phyloP scores from a whole-genome alignment of 1,140 invertebrate species.

The Diploscapter pachys region DNA sequence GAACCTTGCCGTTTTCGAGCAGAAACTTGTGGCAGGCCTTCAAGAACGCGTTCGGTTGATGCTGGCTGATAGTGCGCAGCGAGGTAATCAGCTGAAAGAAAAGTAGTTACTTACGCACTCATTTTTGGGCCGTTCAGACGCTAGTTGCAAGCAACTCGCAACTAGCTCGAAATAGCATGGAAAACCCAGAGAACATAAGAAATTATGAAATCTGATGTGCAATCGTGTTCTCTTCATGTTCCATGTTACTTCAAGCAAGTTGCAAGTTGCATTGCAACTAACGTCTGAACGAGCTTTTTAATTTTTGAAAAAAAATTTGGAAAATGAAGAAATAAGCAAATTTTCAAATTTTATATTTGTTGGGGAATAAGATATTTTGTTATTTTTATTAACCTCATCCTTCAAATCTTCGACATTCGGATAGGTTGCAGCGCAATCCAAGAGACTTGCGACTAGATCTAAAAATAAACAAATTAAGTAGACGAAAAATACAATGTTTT shows the following conservation, averaged over 20 bases:
- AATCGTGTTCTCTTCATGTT: too few relatives aligned
- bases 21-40: conserved; percentile 28
- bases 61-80: conserved; percentile 16
- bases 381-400: conserved; percentile 6
- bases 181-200: too few relatives aligned
- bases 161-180: too few relatives aligned
- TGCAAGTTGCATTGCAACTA: too few relatives aligned
- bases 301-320: neutral
- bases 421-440: conserved; percentile 21
- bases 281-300: too few relatives aligned
- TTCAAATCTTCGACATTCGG: neutral
- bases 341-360: neutral
- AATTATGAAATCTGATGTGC: too few relatives aligned
- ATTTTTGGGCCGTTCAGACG: too few relatives aligned
- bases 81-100: conserved; percentile 19
- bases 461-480: neutral
- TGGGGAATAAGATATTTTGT: too few relatives aligned
- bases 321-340: neutral
- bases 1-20: conserved; percentile 27
- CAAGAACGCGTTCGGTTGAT: conserved; percentile 27
- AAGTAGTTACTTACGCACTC: neutral
- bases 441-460: conserved; percentile 16
- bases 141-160: too few relatives aligned
- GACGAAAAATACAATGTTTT: too few relatives aligned
- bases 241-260: too few relatives aligned